A percentile compares a stretch with the other conserved stretches of the same genome.
Evolutionary conservation across 2,888 invertebrate genomes (phyloP).

Genomic region (Apoda limacodes): DNA sequence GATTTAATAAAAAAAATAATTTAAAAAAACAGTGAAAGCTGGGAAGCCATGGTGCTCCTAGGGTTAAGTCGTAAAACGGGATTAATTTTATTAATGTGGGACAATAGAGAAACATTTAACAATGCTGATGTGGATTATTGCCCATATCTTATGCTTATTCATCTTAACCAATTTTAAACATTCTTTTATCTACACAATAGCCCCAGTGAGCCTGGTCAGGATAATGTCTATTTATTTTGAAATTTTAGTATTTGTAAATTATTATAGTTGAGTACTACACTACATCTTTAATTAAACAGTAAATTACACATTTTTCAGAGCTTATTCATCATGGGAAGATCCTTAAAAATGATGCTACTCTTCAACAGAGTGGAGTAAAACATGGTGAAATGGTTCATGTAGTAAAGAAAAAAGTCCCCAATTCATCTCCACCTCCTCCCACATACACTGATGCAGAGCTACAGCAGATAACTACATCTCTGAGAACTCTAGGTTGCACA

Average conservation of each 20-base stretch:
- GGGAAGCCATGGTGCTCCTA: too few relatives aligned
- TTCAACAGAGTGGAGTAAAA: constrained; percentile 74
- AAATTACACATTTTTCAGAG: constrained; percentile 71
- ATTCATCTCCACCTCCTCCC: constrained; percentile 41
- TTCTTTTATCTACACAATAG: neutral
- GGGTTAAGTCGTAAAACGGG: too few relatives aligned
- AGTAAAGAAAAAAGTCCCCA: constrained; percentile 54
- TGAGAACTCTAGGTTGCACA: constrained; percentile 70
- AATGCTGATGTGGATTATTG: too few relatives aligned
- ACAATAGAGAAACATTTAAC: too few relatives aligned
- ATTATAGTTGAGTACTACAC: neutral
- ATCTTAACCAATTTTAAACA: neutral
- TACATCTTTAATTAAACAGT: too few relatives aligned
- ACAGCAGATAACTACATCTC: constrained; percentile 71
- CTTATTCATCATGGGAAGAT: constrained; percentile 79
- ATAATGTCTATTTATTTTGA: too few relatives aligned
- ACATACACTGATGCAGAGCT: constrained; percentile 70
- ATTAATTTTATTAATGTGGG: too few relatives aligned
- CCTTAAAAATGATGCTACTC: constrained; percentile 69
- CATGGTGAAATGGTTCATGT: constrained; percentile 70
- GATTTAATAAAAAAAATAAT: too few relatives aligned
- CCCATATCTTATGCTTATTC: too few relatives aligned
- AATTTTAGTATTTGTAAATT: neutral
- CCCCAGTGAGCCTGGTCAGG: too few relatives aligned
- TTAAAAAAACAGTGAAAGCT: too few relatives aligned